These are phyloP conservation scores for Morus bassanus DNA, from an alignment of 2,797 vertebrate genomes.

Conservation along the genomic window DNA sequence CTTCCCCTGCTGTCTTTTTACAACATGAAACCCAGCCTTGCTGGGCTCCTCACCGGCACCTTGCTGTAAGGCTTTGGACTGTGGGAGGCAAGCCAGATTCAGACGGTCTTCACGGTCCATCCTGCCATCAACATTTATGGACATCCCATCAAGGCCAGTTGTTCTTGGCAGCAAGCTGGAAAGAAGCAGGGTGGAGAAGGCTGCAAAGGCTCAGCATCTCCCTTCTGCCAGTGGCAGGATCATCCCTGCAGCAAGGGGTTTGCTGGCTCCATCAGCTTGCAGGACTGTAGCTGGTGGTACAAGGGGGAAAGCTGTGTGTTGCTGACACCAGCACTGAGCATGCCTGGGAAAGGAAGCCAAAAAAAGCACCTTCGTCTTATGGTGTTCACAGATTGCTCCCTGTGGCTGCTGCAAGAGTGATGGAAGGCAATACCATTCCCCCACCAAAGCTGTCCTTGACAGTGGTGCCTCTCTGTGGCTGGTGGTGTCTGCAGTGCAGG, in stretches of 20 bases:
- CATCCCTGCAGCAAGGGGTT: not conserved
- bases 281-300: not conserved
- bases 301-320: fast-evolving
- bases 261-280: not conserved
- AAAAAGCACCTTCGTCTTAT: not conserved
- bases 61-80: not conserved
- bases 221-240: not conserved
- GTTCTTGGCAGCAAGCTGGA: not conserved
- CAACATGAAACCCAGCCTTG: not conserved
- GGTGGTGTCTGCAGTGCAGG: not conserved
- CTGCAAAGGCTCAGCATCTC: not conserved
- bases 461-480: fast-evolving
- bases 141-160: not conserved
- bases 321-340: not conserved
- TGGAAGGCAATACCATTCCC: not conserved
- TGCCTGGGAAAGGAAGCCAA: not conserved
- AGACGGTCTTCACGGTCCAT: not conserved
- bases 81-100: not conserved
- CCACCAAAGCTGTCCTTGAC: not conserved
- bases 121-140: not conserved
- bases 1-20: not conserved
- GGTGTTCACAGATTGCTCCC: not conserved
- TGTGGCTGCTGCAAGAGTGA: fast-evolving
- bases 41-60: not conserved
- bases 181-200: not conserved